Evolutionary conservation across 2,797 vertebrate genomes (phyloP), one percentile per base, ranked within the genome.

Genomic region (Silurus aristotelis): DNA sequence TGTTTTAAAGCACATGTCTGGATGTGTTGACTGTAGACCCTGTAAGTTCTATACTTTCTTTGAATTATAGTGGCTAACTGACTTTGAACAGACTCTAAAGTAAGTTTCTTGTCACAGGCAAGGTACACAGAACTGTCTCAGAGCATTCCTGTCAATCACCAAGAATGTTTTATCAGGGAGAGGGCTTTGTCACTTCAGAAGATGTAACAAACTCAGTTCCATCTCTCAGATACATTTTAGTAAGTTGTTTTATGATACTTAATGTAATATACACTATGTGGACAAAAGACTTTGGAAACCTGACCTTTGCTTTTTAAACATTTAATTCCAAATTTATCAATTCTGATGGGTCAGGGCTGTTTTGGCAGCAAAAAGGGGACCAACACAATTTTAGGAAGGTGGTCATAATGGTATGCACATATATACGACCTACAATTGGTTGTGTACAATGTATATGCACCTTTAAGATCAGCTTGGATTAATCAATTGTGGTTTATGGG

Each of bases 1-100:
- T 84, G 43, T 87, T 89, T 87, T n/a, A 87, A 89, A 82, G 82
- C 91, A 95, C 91, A 56, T 86, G 46, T 88, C 66, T 80, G 87
- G 73, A 87, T 82, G 80, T 85, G 48, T 79, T 19, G 78, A 91
- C 17, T 27, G 55, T 56, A 86, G 82, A 87, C 67, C 86, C 79
- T 85, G 94, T 94, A 89, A 92, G 94, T 91, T 19, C 19, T 15
- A 85, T 77, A 19, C 63, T 77, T 20, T 66, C 60, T 76, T 77
- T 55, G 2, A 20, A 22, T 46, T 80, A 27, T 78, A 73, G 6
- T 56, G 15, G n/a, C 14, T 17, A 48, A 67, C 66, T 77, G 52
- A 71, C 20, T 48, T 48, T 67, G 46, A 76, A 78, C 9, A 55
- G 48, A 82, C 17, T 67, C n/a, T 25, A 73, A 15, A 60, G 58